Conservation (phyloP, 2,113 vertebrate genomes). For the Pelecanus crispus region DNA sequence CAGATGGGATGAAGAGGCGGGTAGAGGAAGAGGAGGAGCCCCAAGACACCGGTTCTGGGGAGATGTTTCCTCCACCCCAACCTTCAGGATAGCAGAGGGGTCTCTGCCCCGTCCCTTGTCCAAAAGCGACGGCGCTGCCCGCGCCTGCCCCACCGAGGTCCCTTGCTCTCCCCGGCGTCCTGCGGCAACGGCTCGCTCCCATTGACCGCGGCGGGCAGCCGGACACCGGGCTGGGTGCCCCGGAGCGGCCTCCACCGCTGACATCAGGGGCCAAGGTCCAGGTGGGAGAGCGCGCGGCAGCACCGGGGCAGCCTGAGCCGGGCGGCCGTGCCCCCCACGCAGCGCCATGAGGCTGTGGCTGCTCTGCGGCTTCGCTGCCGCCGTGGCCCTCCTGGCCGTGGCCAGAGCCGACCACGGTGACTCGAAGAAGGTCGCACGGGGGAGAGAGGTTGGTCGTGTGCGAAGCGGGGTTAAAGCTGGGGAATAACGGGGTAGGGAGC, state of each 20-base stretch:
- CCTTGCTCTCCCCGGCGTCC: neutral
- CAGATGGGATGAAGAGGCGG: neutral
- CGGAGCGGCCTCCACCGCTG: neutral
- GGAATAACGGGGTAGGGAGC: neutral
- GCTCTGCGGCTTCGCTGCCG: neutral
- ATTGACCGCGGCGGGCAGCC: neutral
- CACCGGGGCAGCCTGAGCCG: accelerated
- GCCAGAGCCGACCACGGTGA: accelerated
- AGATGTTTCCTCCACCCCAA: neutral
- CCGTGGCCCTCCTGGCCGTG: neutral
- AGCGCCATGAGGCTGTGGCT: neutral
- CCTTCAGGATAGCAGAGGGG: neutral
- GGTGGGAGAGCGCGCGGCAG: accelerated
- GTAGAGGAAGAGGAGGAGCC: neutral
- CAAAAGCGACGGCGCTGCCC: accelerated
- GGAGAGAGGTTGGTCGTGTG: neutral
- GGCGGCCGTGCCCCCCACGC: accelerated
- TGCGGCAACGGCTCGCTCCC: accelerated
- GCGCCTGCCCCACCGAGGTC: neutral
- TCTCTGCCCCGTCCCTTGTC: neutral
- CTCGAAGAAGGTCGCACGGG: neutral
- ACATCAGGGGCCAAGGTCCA: neutral
- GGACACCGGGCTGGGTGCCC: neutral
- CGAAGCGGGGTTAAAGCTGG: accelerated
- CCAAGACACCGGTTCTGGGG: neutral